phyloP scores from a whole-genome alignment of 2,797 vertebrate genomes.

The Syncerus caffer region DNA sequence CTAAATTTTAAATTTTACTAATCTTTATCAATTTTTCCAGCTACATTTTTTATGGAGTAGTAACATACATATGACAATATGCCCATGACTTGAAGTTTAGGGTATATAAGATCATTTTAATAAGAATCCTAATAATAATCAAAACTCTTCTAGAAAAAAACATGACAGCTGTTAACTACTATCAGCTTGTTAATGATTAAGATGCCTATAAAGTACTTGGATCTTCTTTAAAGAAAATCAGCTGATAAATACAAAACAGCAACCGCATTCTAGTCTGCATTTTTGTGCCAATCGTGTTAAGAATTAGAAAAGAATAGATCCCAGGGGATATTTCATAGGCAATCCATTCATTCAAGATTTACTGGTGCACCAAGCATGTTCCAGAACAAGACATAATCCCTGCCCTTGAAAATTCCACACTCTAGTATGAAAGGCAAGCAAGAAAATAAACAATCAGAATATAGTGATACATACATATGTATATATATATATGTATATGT shows the following conservation, averaged over 20 bases:
- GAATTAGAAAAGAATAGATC: constrained; percentile 13
- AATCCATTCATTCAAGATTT: neutral
- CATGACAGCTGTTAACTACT: neutral
- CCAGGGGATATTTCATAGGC: neutral
- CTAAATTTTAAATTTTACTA: neutral
- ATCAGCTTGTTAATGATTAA: neutral
- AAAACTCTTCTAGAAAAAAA: neutral
- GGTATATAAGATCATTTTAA: neutral
- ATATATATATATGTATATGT: neutral
- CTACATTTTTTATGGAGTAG: neutral
- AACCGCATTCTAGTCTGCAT: neutral
- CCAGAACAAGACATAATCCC: neutral
- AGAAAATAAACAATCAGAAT: neutral
- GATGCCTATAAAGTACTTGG: neutral
- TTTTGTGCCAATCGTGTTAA: neutral
- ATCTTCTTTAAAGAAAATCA: neutral
- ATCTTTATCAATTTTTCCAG: neutral
- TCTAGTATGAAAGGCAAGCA: neutral
- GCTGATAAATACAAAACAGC: neutral
- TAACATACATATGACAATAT: neutral
- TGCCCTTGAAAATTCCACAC: neutral
- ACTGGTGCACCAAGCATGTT: neutral
- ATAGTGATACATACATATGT: neutral
- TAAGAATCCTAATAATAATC: neutral
- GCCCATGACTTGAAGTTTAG: neutral